These are phyloP conservation scores for human (Homo sapiens) DNA, from an alignment of 2,113 vertebrate genomes.

Conservation along the genomic window GRCh38 chr2:175229501-175230000, in stretches of 20 bases:
- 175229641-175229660: no score
- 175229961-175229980: neutral
- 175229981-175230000: neutral
- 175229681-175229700: no score
- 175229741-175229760: no score
- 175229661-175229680: no score
- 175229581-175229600: no score
- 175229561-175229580: no score
- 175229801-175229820: neutral
- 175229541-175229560: accelerated
- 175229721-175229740: no score
- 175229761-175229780: no score
- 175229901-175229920: neutral
- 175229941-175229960: neutral
- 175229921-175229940: neutral
- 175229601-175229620: no score
- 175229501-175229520: no score
- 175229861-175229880: neutral
- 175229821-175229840: neutral
- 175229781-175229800: neutral
- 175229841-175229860: neutral
- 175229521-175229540: no score
- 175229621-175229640: accelerated
- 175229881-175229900: neutral
- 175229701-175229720: no score